phyloP scores from a whole-genome alignment of 1,140 invertebrate genomes.

The Ectropis grisescens region DNA sequence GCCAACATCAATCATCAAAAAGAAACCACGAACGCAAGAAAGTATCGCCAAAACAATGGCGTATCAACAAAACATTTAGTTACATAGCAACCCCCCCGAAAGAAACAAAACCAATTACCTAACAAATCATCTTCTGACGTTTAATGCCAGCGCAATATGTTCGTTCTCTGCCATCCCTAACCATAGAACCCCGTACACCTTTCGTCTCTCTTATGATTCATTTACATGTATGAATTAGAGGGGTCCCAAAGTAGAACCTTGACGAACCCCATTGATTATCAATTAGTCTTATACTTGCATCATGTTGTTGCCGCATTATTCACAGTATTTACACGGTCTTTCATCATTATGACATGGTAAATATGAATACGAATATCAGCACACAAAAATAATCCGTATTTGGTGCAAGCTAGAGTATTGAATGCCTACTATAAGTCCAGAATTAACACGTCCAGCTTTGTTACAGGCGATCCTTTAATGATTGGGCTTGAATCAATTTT shows the following conservation, averaged over 20 bases:
- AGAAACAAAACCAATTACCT: slow-evolving; percentile 61
- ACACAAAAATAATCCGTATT: slow-evolving; percentile 25
- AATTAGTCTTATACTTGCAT: slow-evolving; percentile 63
- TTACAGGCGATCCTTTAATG: slow-evolving; percentile 63
- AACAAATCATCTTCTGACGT: slow-evolving; percentile 68
- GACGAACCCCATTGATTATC: slow-evolving; percentile 61
- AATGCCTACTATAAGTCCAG: slow-evolving; percentile 12
- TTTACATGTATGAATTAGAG: slow-evolving; percentile 46
- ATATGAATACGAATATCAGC: slow-evolving; percentile 24
- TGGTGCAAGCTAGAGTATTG: slow-evolving; percentile 10
- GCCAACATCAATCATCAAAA: slow-evolving; percentile 19
- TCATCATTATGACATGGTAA: slow-evolving; percentile 53
- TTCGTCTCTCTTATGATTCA: slow-evolving; percentile 39
- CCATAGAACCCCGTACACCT: slow-evolving; percentile 23
- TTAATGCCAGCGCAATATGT: slow-evolving; percentile 65
- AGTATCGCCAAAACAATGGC: slow-evolving; percentile 33
- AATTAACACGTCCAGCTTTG: slow-evolving; percentile 61
- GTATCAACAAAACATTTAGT: slow-evolving; percentile 53
- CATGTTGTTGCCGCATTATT: slow-evolving; percentile 57
- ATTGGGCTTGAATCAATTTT: slow-evolving; percentile 51
- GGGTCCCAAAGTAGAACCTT: slow-evolving; percentile 39
- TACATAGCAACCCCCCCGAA: slow-evolving; percentile 49
- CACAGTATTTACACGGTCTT: slow-evolving; percentile 58
- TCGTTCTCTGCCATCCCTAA: slow-evolving; percentile 35
- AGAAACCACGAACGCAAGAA: slow-evolving; percentile 17